Evolutionary conservation across 2,797 vertebrate species (phyloP).

Genomic region (Coregonus sp.): DNA sequence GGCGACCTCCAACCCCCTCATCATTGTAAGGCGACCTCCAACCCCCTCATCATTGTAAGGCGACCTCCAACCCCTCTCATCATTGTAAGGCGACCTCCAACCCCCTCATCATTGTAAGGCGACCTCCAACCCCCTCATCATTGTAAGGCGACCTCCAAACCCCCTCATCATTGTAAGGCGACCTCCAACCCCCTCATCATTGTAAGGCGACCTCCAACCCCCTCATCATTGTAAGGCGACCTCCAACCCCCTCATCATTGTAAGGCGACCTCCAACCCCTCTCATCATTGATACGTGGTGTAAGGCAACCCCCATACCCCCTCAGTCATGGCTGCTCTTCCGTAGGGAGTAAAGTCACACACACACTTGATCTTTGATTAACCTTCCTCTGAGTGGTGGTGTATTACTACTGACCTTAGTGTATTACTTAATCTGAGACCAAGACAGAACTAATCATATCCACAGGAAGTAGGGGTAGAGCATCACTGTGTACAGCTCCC

Average conservation of each 20-base stretch:
- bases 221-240: not conserved
- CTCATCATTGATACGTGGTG: not conserved
- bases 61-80: constrained; percentile 27
- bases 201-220: constrained; percentile 9
- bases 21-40: not conserved
- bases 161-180: too few species aligned
- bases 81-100: constrained; percentile 22
- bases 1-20: too few species aligned
- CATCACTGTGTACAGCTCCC: not conserved
- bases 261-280: constrained; percentile 5
- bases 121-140: constrained; percentile 34
- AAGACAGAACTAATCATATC: not conserved
- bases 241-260: constrained; percentile 34
- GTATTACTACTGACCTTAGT: too few species aligned
- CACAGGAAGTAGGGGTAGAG: too few species aligned
- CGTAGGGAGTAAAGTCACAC: not conserved
- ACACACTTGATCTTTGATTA: constrained; percentile 2
- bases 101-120: not conserved
- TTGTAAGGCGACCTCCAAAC: constrained; percentile 18
- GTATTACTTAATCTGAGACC: not conserved
- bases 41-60: constrained; percentile 27
- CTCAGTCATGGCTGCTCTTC: not conserved
- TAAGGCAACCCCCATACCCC: not conserved
- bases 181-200: constrained; percentile 35
- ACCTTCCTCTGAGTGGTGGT: not conserved